A percentile compares a stretch with the other conserved stretches of the same genome.
phyloP scores from a whole-genome alignment of 2,113 vertebrate genomes.

The Nicator chloris region DNA sequence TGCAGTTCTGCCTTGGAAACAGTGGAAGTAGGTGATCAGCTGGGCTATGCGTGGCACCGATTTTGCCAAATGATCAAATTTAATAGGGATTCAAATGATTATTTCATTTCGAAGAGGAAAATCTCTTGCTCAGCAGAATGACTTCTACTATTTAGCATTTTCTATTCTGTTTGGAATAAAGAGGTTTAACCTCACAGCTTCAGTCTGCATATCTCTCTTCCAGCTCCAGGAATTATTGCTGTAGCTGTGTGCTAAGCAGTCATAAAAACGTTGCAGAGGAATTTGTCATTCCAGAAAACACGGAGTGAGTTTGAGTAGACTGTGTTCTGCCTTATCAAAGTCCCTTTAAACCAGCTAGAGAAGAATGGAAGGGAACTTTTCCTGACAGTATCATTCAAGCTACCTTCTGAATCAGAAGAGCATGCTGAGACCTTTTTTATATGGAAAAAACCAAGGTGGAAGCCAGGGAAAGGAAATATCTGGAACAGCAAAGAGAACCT shows the following conservation, averaged over 20 bases:
- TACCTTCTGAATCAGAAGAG: background rate
- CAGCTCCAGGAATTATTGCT: background rate
- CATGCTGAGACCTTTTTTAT: background rate
- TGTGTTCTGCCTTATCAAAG: background rate
- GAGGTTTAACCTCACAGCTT: conserved; percentile 16
- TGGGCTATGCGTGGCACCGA: background rate
- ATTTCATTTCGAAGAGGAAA: background rate
- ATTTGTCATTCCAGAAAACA: conserved; percentile 16
- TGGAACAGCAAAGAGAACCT: background rate
- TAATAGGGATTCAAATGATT: background rate
- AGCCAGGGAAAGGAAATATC: background rate
- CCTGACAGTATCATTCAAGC: background rate
- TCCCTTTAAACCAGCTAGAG: background rate
- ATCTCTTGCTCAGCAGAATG: conserved; percentile 14
- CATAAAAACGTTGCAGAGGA: background rate
- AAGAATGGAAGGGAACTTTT: background rate
- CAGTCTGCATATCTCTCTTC: background rate
- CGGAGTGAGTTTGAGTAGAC: background rate
- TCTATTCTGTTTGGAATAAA: conserved; percentile 16
- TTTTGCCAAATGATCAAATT: background rate
- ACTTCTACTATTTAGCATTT: background rate
- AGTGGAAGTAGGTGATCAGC: background rate
- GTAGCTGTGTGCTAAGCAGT: background rate
- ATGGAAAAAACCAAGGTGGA: background rate
- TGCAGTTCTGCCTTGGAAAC: conserved; percentile 1